These are phyloP conservation scores for Notamacropus eugenii DNA, from an alignment of 2,797 vertebrate species.

Conservation along the genomic window DNA sequence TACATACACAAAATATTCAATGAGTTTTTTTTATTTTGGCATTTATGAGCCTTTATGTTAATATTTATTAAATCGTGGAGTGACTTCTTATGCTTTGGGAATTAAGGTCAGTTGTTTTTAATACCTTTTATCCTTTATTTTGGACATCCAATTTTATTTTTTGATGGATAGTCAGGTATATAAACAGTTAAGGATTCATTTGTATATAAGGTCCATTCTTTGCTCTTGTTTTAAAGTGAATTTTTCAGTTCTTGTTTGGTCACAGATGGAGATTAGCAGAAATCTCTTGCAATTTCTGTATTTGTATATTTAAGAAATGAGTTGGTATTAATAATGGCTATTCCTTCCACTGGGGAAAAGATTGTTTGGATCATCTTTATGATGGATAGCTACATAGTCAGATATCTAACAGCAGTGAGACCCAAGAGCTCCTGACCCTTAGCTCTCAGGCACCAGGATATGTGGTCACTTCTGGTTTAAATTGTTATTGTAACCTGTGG, in stretches of 20 bases:
- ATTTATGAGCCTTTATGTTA: constrained; percentile 37
- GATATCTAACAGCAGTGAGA: not conserved
- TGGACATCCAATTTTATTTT: not conserved
- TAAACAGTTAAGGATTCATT: constrained; percentile 23
- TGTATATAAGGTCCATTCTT: constrained; percentile 3
- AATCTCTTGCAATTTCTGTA: constrained; percentile 13
- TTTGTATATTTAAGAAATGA: constrained; percentile 23
- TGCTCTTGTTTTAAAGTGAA: constrained; percentile 5
- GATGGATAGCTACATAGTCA: not conserved
- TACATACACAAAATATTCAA: not conserved
- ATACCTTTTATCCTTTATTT: constrained; percentile 5
- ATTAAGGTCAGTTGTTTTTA: constrained; percentile 20
- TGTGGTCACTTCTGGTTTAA: not conserved
- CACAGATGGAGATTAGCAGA: constrained; percentile 34
- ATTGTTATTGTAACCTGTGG: not conserved
- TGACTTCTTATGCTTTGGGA: not conserved
- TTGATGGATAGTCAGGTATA: constrained; percentile 25
- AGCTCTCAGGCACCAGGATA: not conserved
- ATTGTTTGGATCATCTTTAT: not conserved
- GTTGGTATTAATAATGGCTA: not conserved
- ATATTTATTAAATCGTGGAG: constrained; percentile 33
- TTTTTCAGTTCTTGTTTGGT: constrained; percentile 41
- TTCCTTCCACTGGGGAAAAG: not conserved
- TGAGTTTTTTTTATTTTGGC: constrained; percentile 31
- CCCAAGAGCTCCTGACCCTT: not conserved